Conservation (phyloP, 2,888 invertebrate genomes). For the Tinea trinotella region DNA sequence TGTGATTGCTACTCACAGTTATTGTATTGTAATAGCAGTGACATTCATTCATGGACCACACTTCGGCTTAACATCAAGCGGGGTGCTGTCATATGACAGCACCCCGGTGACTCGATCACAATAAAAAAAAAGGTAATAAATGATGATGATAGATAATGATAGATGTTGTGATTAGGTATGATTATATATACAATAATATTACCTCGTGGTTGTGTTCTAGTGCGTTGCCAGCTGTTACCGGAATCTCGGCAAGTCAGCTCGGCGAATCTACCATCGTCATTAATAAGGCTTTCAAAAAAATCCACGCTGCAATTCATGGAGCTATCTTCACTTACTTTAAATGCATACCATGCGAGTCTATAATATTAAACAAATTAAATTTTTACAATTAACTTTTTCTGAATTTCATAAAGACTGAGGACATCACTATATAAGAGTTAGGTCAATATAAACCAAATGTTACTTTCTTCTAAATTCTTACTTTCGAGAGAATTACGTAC, state of each 20-base stretch:
- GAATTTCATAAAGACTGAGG: not conserved
- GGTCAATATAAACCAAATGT: not conserved
- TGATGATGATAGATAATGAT: too few relatives aligned
- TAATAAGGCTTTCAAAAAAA: constrained; percentile 79
- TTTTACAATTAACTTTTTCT: too few relatives aligned
- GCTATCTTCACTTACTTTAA: constrained; percentile 53
- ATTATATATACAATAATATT: too few relatives aligned
- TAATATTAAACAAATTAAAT: constrained; percentile 29
- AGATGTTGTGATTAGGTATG: too few relatives aligned
- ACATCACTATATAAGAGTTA: not conserved
- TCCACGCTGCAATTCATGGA: constrained; percentile 70
- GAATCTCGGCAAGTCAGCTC: constrained; percentile 54
- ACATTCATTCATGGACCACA: too few relatives aligned
- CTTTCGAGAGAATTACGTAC: too few relatives aligned
- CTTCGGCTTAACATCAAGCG: too few relatives aligned
- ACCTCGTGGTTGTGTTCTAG: constrained; percentile 35
- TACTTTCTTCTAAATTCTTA: not conserved
- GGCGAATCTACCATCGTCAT: constrained; percentile 62
- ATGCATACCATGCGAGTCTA: constrained; percentile 64
- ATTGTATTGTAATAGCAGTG: too few relatives aligned
- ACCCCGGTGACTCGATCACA: too few relatives aligned
- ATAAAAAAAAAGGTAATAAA: too few relatives aligned
- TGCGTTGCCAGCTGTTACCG: constrained; percentile 29
- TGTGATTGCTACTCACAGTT: too few relatives aligned
- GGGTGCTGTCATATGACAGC: too few relatives aligned